Evolutionary conservation across 2,888 invertebrate species (phyloP).

Genomic region (Acrocera orbiculus): DNA sequence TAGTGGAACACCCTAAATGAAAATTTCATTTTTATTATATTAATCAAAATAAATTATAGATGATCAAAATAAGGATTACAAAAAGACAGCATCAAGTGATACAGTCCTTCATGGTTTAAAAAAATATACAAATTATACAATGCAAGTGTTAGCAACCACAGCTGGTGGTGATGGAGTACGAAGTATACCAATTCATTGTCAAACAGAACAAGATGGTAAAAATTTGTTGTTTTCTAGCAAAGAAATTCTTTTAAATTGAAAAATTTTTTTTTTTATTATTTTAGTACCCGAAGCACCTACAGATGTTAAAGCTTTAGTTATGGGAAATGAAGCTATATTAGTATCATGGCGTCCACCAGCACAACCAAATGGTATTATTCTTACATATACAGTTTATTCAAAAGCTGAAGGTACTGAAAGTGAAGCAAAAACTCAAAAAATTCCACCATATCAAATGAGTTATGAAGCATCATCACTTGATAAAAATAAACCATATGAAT

Average conservation of each 20-base stretch:
- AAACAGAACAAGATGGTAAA: conserved; percentile 88
- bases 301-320: conserved; percentile 81
- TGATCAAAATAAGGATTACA: conserved; percentile 78
- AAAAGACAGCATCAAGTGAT: conserved; percentile 81
- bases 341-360: conserved; percentile 88
- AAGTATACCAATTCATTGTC: conserved; percentile 58
- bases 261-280: neutral
- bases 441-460: conserved; percentile 68
- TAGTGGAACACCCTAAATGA: neutral
- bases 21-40: conserved; percentile 11
- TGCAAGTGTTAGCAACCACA: conserved; percentile 89
- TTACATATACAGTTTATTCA: conserved; percentile 83
- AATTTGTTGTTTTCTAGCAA: neutral
- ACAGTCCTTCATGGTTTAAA: conserved; percentile 84
- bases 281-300: conserved; percentile 84
- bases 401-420: conserved; percentile 50
- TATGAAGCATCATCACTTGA: conserved; percentile 74
- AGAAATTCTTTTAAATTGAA: neutral
- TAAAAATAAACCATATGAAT: conserved; percentile 68
- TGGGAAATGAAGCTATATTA: conserved; percentile 79
- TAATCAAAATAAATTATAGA: no score
- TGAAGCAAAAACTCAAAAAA: conserved; percentile 56
- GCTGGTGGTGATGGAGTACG: conserved; percentile 90
- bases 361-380: conserved; percentile 82
- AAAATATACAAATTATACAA: conserved; percentile 91